These are phyloP conservation scores for Palaemon carinicauda DNA, from an alignment of 1,140 invertebrate genomes.

Conservation along the genomic window DNA sequence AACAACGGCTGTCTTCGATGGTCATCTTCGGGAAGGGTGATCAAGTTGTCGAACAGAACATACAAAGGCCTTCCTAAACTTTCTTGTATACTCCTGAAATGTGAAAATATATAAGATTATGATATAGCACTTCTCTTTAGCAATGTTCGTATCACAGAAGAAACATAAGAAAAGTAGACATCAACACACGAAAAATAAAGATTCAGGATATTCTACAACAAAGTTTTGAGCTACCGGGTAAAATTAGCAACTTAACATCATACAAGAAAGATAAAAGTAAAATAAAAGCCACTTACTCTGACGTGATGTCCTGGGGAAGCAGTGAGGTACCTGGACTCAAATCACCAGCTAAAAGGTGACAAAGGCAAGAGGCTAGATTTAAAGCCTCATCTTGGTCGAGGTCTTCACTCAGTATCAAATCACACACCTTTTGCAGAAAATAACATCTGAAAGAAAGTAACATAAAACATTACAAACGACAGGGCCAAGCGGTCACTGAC, in stretches of 20 bases:
- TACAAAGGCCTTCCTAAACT: conserved; percentile 69
- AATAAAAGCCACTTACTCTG: conserved; percentile 45
- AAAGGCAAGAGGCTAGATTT: conserved; percentile 50
- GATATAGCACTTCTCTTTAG: no score
- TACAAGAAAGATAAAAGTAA: neutral
- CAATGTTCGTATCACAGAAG: no score
- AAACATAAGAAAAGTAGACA: no score
- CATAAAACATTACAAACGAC: neutral
- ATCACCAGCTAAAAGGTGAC: conserved; percentile 44
- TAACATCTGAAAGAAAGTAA: conserved; percentile 50
- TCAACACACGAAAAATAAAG: no score
- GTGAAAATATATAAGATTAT: neutral
- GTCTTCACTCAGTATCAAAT: conserved; percentile 57
- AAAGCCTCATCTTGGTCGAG: conserved; percentile 46
- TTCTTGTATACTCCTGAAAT: conserved; percentile 66
- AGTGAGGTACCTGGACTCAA: conserved; percentile 35
- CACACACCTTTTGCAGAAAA: conserved; percentile 56
- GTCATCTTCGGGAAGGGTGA: conserved; percentile 67
- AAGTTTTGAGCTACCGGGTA: no score
- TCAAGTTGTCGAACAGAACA: conserved; percentile 69
- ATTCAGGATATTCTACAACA: no score
- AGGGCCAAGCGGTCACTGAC: no score
- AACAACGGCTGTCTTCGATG: conserved; percentile 66
- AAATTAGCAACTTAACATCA: no score
- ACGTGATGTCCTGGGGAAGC: conserved; percentile 50